Evolutionary conservation across 2,888 invertebrate species (phyloP).

Genomic region (Ormyrus rosae): DNA sequence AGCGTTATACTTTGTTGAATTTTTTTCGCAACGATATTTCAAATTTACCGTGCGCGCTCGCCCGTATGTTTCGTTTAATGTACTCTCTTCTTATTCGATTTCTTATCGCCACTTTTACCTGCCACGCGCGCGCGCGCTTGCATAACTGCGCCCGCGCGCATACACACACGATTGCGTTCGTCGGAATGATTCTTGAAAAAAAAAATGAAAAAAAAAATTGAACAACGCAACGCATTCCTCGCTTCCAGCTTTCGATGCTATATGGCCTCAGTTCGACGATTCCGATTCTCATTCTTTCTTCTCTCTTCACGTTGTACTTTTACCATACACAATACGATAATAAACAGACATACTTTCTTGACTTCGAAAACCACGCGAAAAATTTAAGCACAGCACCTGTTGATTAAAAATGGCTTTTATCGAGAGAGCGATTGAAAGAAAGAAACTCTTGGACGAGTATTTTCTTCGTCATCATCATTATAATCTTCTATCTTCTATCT

Average conservation of each 20-base stretch:
- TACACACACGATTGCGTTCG: slow-evolving; percentile 28
- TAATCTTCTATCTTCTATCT: too few species aligned
- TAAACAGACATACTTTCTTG: slow-evolving; percentile 42
- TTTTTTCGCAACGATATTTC: slow-evolving; percentile 30
- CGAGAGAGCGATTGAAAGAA: slow-evolving; percentile 44
- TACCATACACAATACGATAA: slow-evolving; percentile 19
- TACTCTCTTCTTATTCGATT: slow-evolving; percentile 35
- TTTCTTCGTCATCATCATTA: slow-evolving; percentile 4
- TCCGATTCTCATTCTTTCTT: slow-evolving; percentile 4
- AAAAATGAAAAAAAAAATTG: slow-evolving; percentile 16
- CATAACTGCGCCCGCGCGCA: slow-evolving; percentile 15
- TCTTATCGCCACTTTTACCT: slow-evolving; percentile 40
- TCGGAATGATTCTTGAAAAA: slow-evolving; percentile 47
- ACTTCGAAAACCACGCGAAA: slow-evolving; percentile 42
- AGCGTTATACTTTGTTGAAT: background rate
- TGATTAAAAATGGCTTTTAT: slow-evolving; percentile 53
- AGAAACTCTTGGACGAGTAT: slow-evolving; percentile 19
- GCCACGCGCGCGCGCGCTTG: slow-evolving; percentile 11
- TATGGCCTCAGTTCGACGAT: background rate
- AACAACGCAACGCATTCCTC: slow-evolving; percentile 35
- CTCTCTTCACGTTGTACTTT: slow-evolving; percentile 7
- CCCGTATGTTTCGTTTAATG: slow-evolving; percentile 29
- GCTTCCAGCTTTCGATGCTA: slow-evolving; percentile 1
- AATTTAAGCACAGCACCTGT: slow-evolving; percentile 56
- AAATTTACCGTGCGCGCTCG: slow-evolving; percentile 38